phyloP scores from a whole-genome alignment of 2,797 vertebrate genomes.

The Staurois parvus region DNA sequence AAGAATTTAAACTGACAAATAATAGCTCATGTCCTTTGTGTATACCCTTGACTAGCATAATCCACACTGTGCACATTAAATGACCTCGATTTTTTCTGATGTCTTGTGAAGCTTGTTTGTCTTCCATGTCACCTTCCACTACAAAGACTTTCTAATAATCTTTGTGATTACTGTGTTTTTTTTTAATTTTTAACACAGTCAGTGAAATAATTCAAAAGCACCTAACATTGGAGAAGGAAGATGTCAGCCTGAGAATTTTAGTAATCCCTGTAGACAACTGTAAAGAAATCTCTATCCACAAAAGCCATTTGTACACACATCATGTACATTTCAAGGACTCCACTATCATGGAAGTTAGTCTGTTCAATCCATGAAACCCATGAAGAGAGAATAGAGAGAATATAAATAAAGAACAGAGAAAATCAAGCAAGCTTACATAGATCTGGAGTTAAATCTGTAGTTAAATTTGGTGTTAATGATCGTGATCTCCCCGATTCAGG shows the following conservation, averaged over 20 bases:
- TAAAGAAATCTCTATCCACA: constrained; percentile 12
- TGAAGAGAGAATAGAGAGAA: neutral
- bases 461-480: too few relatives aligned
- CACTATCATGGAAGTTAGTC: constrained; percentile 17
- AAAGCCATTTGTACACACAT: constrained; percentile 21
- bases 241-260: constrained; percentile 3
- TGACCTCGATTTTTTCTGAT: constrained; percentile 25
- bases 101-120: constrained; percentile 26
- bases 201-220: constrained; percentile 34
- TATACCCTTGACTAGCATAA: constrained; percentile 18
- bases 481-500: too few relatives aligned
- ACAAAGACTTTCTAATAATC: constrained; percentile 40
- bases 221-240: constrained; percentile 9
- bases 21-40: neutral
- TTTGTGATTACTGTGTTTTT: constrained; percentile 21
- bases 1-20: neutral
- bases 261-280: constrained; percentile 34
- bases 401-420: too few relatives aligned
- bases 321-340: constrained; percentile 38
- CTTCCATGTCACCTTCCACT: constrained; percentile 44
- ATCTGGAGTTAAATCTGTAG: too few relatives aligned
- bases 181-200: neutral
- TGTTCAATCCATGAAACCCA: neutral
- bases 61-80: constrained; percentile 10
- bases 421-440: too few relatives aligned